These are phyloP conservation scores for Myrmecobius fasciatus DNA, from an alignment of 2,113 vertebrate species.

Conservation along the genomic window DNA sequence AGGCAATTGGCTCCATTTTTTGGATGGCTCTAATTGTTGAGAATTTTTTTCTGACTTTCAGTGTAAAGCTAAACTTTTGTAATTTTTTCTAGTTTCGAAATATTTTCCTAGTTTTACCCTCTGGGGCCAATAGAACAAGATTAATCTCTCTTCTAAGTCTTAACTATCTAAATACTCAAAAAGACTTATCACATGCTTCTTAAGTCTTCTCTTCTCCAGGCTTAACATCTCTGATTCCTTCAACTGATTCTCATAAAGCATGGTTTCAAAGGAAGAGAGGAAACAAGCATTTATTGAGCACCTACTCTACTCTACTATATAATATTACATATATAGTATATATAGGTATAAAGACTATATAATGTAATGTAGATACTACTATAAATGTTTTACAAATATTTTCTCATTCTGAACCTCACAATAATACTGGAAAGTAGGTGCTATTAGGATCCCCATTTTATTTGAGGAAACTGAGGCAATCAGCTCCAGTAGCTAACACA, in stretches of 20 bases:
- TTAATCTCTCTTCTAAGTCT: not conserved
- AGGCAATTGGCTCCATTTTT: not conserved
- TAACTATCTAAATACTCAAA: not conserved
- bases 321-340: no score
- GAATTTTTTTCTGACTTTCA: not conserved
- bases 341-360: no score
- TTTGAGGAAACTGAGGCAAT: not conserved
- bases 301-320: not conserved
- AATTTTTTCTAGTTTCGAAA: not conserved
- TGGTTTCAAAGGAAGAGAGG: not conserved
- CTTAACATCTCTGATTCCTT: not conserved
- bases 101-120: not conserved
- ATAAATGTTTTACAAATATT: not conserved
- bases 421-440: not conserved
- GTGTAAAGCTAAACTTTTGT: not conserved
- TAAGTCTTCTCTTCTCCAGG: not conserved
- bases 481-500: not conserved
- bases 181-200: not conserved
- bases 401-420: not conserved
- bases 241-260: not conserved
- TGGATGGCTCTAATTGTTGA: not conserved
- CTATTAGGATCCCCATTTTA: not conserved
- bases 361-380: not conserved
- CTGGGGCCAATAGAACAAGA: not conserved
- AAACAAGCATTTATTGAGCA: not conserved